Evolutionary conservation across 2,888 invertebrate species (phyloP).

Genomic region (Tipula helvola): DNA sequence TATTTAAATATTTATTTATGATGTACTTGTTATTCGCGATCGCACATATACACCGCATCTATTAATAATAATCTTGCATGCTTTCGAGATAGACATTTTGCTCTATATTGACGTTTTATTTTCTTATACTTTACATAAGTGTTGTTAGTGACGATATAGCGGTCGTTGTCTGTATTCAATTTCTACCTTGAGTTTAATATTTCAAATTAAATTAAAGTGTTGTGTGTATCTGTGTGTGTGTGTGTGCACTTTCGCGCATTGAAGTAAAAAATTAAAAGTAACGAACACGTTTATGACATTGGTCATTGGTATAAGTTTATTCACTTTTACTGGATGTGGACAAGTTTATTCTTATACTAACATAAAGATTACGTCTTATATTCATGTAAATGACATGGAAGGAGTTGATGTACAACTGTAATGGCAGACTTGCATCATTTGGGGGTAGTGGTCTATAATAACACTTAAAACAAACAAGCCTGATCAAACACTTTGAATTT

Average conservation of each 20-base stretch:
- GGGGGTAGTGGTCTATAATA: neutral
- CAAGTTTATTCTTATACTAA: neutral
- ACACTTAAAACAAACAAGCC: neutral
- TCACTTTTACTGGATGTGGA: neutral
- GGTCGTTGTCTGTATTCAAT: neutral
- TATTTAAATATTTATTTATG: neutral
- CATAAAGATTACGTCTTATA: neutral
- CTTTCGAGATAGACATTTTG: neutral
- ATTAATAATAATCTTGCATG: no score
- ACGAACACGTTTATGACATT: neutral
- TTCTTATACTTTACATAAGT: neutral
- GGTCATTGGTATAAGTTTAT: neutral
- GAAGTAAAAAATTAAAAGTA: neutral
- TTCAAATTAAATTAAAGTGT: neutral
- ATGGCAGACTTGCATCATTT: neutral
- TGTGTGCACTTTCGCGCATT: neutral
- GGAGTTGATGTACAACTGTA: no score
- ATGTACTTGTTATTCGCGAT: neutral
- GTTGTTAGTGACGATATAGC: neutral
- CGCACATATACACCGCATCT: neutral
- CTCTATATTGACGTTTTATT: neutral
- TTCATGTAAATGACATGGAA: no score
- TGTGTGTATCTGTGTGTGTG: neutral
- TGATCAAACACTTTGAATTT: neutral
- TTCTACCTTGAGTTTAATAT: neutral